phyloP scores from a whole-genome alignment of 2,888 invertebrate species.

The Aspidiotus rigidus region DNA sequence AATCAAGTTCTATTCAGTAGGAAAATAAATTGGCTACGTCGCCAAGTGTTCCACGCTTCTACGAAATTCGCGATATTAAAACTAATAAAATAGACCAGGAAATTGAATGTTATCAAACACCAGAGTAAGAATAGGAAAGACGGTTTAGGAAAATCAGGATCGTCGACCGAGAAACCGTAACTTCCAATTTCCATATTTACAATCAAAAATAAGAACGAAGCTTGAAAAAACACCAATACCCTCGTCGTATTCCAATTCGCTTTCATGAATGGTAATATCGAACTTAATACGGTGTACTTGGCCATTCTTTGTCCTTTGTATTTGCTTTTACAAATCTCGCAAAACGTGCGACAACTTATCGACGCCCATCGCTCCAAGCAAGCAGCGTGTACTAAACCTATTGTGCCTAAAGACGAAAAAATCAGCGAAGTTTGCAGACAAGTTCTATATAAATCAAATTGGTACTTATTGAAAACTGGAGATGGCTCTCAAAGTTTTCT shows the following conservation, averaged over 20 bases:
- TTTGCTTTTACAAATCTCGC: constrained; percentile 29
- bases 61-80: constrained; percentile 18
- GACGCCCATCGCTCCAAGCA: constrained; percentile 26
- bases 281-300: constrained; percentile 18
- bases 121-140: constrained; percentile 23
- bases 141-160: constrained; percentile 25
- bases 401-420: constrained; percentile 15
- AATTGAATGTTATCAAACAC: constrained; percentile 29
- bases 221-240: constrained; percentile 20
- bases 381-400: constrained; percentile 22
- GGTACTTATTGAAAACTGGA: too few species aligned
- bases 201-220: constrained; percentile 16
- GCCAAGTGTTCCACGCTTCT: constrained; percentile 22
- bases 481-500: too few species aligned
- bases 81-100: constrained; percentile 28
- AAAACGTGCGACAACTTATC: constrained; percentile 16
- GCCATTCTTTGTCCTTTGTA: constrained; percentile 16
- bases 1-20: constrained; percentile 8
- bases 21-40: constrained; percentile 26
- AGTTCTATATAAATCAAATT: not conserved
- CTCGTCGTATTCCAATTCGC: constrained; percentile 22
- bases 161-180: constrained; percentile 18
- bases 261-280: constrained; percentile 19
- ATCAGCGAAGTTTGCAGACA: not conserved
- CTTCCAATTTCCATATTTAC: constrained; percentile 28